Base-by-base conservation (phyloP, 2,797 vertebrate genomes). In the Anguilla obscura region DNA sequence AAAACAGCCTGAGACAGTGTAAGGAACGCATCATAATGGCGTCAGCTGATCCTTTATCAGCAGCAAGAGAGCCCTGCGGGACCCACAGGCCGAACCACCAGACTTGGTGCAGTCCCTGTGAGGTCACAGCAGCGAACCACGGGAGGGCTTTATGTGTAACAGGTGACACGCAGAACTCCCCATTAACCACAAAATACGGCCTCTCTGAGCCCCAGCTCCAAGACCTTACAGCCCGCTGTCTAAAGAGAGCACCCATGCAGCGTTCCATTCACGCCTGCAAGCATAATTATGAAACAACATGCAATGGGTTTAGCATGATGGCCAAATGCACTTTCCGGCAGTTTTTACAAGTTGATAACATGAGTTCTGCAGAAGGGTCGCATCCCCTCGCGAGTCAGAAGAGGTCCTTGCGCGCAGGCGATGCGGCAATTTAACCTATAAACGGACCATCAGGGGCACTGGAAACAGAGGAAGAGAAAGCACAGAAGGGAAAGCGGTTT, bases 161-260 rank as follows among this genome's bases (percentile, higher is more conserved):
- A 45, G 84, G 60, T 56, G 54, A 60, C 33, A 60, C 45, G 33
- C 56, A 18, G 56, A 85, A 60, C 84, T 63, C 80, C 48, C 80
- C 18, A 83, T 83, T 83, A 83, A 52, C 40, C 21, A 52, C 79
- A 83, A 83, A 80, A 83, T 27, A 50, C 10, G 18, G 76, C 76
- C 80, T 52, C 50, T n/a, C 80, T 5, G 45, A 84, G 80, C n/a
- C 10, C 12, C 6, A 2, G 45, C 80, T 12, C 2, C 10, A 0
- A 84, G 80, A 52, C 45, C n/a, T n/a, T 24, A 50, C 80, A 84
- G 80, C 45, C 7, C 40, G 4, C 40, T 45, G 40, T 45, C 40
- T 45, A 45, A 45, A 45, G 8, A 18, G 12, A 48, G 36, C 45
- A 1, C 6, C 45, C 12, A 33, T 10, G 12, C 16, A 40, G 33